Evolutionary conservation across 2,888 invertebrate species (phyloP).

Genomic region (Leistus spinibarbis): DNA sequence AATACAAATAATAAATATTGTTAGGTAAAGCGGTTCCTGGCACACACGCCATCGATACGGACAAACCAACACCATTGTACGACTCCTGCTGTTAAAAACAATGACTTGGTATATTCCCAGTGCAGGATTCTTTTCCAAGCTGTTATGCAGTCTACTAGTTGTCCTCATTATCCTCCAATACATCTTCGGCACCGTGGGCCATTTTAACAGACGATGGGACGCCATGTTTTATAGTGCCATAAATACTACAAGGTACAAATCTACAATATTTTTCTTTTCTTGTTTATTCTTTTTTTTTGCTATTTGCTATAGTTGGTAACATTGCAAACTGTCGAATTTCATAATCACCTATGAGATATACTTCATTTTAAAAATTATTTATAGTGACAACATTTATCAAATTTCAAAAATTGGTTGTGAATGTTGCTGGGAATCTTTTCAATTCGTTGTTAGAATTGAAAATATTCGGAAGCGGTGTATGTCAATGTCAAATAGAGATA

Average conservation of each 20-base stretch:
- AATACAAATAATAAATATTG: neutral
- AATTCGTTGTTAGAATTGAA: too few relatives aligned
- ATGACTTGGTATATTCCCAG: constrained; percentile 56
- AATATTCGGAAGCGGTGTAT: too few relatives aligned
- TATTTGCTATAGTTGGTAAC: too few relatives aligned
- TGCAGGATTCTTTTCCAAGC: constrained; percentile 64
- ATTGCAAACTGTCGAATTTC: too few relatives aligned
- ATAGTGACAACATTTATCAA: too few relatives aligned
- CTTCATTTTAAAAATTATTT: too few relatives aligned
- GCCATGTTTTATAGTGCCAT: constrained; percentile 49
- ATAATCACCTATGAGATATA: neutral
- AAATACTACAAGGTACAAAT: constrained; percentile 61
- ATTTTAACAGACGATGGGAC: constrained; percentile 56
- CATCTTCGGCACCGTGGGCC: constrained; percentile 69
- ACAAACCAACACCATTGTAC: neutral
- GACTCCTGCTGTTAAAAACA: constrained; percentile 10
- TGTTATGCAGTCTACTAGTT: constrained; percentile 64
- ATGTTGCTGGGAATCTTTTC: too few relatives aligned
- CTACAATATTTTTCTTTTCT: too few relatives aligned
- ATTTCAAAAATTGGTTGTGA: too few relatives aligned
- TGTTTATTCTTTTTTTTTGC: too few relatives aligned
- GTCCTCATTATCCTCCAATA: constrained; percentile 73
- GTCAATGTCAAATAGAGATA: neutral
- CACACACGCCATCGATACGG: neutral
- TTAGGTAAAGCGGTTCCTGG: neutral